A percentile compares a stretch with the other conserved stretches of the same genome.
phyloP scores from a whole-genome alignment of 2,797 vertebrate species.

The Allenopithecus nigroviridis region DNA sequence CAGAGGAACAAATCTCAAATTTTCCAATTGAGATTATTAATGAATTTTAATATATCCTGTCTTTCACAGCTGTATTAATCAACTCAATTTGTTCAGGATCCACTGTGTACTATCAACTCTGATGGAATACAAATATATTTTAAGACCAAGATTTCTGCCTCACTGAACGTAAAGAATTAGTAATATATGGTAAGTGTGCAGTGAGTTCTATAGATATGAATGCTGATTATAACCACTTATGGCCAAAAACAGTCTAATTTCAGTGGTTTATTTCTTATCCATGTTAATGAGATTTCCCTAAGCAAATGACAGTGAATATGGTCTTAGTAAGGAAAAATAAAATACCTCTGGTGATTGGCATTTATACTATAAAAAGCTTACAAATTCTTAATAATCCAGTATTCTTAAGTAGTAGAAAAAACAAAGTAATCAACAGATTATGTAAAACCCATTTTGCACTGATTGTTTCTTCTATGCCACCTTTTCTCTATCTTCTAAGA shows the following conservation, averaged over 20 bases:
- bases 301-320: neutral
- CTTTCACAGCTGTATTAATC: neutral
- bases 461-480: neutral
- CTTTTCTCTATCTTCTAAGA: neutral
- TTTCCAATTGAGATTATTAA: neutral
- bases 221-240: neutral
- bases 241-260: neutral
- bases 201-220: neutral
- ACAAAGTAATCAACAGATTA: neutral
- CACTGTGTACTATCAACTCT: neutral
- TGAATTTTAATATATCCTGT: neutral
- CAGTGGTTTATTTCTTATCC: neutral
- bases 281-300: neutral
- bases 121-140: neutral
- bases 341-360: neutral
- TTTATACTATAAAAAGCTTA: neutral
- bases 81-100: neutral
- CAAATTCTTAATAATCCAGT: neutral
- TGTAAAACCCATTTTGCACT: neutral
- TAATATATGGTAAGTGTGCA: neutral
- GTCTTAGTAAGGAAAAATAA: neutral
- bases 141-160: neutral
- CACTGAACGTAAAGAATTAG: neutral
- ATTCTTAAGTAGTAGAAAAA: neutral
- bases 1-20: neutral